Percentiles rank a stretch among this genome's conserved stretches.
Conservation (phyloP, 2,797 vertebrate species). For the Liparis tanakae region DNA sequence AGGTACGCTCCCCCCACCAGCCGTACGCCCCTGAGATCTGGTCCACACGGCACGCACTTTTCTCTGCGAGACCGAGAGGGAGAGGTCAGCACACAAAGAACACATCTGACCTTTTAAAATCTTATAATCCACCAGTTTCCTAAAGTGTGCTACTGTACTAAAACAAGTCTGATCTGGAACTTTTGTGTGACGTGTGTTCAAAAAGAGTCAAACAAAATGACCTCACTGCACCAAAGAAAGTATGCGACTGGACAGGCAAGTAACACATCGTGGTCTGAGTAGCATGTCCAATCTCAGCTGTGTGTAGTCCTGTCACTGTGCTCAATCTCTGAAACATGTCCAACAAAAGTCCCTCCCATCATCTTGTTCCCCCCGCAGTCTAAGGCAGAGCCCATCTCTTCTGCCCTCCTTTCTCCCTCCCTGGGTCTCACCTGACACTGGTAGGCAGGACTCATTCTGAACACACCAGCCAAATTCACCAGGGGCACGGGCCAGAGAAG, state of each 20-base stretch:
- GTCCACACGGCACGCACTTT: constrained; percentile 90
- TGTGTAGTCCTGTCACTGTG: constrained; percentile 50
- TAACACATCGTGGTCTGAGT: constrained; percentile 54
- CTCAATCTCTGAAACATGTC: constrained; percentile 53
- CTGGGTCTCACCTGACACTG: constrained; percentile 87
- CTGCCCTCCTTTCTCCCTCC: constrained; percentile 70
- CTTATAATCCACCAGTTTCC: constrained; percentile 60
- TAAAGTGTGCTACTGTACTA: constrained; percentile 50
- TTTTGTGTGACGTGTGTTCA: constrained; percentile 52
- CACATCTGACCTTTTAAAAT: constrained; percentile 73
- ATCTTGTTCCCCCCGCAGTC: constrained; percentile 25
- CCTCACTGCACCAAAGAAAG: constrained; percentile 39
- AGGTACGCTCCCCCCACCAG: constrained; percentile 93
- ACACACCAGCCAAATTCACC: constrained; percentile 94
- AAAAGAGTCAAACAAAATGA: constrained; percentile 53
- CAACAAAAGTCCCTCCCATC: constrained; percentile 65
- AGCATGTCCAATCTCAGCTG: constrained; percentile 51
- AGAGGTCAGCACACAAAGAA: constrained; percentile 79
- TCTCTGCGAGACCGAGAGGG: constrained; percentile 86
- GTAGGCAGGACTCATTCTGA: constrained; percentile 93
- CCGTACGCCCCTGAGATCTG: constrained; percentile 94
- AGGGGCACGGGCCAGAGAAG: constrained; percentile 84
- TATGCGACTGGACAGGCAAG: constrained; percentile 42
- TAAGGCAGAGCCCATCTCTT: constrained; percentile 39
- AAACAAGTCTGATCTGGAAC: constrained; percentile 42